These are phyloP conservation scores for Platichthys stellatus DNA, from an alignment of 2,113 vertebrate genomes.

Conservation along the genomic window DNA sequence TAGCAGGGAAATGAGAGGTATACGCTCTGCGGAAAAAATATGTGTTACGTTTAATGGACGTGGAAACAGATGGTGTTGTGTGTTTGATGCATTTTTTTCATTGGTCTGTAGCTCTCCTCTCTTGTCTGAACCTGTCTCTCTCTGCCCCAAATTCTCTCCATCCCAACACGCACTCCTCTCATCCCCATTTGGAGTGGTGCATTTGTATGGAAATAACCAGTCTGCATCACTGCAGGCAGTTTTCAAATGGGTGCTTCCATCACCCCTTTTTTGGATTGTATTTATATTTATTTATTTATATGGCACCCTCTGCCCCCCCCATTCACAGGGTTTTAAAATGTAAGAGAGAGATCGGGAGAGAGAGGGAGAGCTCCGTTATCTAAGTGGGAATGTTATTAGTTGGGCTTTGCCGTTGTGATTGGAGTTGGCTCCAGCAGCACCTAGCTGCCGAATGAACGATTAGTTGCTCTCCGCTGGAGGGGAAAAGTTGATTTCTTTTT, in stretches of 20 bases:
- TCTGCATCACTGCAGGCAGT: constrained; percentile 70
- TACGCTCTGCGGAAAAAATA: constrained; percentile 54
- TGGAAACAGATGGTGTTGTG: constrained; percentile 38
- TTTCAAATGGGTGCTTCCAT: constrained; percentile 67
- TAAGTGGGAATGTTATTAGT: constrained; percentile 77
- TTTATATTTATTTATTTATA: constrained; percentile 59
- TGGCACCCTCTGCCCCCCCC: constrained; percentile 36
- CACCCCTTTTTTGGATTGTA: constrained; percentile 44
- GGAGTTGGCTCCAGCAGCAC: constrained; percentile 63
- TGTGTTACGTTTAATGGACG: constrained; percentile 62
- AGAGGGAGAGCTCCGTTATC: constrained; percentile 67
- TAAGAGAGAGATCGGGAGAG: constrained; percentile 21
- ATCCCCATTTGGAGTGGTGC: constrained; percentile 63
- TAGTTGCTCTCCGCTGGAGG: constrained; percentile 78
- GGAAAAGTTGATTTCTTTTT: constrained; percentile 79
- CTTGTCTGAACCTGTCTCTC: constrained; percentile 29
- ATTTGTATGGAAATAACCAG: constrained; percentile 80
- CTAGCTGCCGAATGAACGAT: constrained; percentile 74
- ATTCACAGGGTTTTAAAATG: constrained; percentile 54
- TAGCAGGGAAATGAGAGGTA: constrained; percentile 54
- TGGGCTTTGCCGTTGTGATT: constrained; percentile 66
- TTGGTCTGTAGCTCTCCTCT: constrained; percentile 31
- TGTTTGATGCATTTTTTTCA: constrained; percentile 61
- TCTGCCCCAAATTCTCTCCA: constrained; percentile 44
- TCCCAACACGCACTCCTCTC: constrained; percentile 46